Evolutionary conservation across 2,888 invertebrate genomes (phyloP), one percentile per base, ranked within the genome.

Genomic region (Eupithecia centaureata): DNA sequence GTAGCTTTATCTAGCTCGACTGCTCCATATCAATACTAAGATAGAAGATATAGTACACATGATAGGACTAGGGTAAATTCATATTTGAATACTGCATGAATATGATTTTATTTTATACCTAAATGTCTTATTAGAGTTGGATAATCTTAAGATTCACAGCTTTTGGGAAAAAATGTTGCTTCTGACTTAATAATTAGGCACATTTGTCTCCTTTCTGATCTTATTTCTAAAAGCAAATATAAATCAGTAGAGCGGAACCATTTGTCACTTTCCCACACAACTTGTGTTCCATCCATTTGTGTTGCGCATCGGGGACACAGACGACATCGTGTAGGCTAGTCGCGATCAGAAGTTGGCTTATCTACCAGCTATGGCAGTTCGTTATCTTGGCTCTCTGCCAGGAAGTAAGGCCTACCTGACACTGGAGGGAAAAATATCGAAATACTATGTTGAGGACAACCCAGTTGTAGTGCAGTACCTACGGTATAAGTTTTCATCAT

Each of bases 351-450:
- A 56, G 47, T 63, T 56, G 65, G 28, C 62, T 69, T 65, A 69
- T 65, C 65, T 63, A 35, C 22, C 25, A 56, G 63, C 32, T 30
- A 56, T 30, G 63, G 12, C 38, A 63, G 47, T 64, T 68, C 33
- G 22, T 65, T 69, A 63, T 65, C 62, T 60, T 65, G 68, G 65
- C 68, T 47, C 15, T 4, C 8, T 28, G 65, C 65, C 68, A 68
- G 61, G 18, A 25, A 18, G 7, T 13, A 2, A 8, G 52, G 27
- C 27, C 30, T 27, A 27, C 28, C 13, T n/a, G 3, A 5, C n/a
- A 52, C 51, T 33, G 62, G 61, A 65, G 30, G 8, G 13, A 7
- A 22, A 54, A 13, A 15, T 52, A 10, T 2, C 2, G 13, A 27
- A 8, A 52, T 52, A 18, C 2, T n/a, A n/a, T n/a, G n/a, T n/a